A percentile compares a stretch with the other conserved stretches of the same genome.
phyloP scores from a whole-genome alignment of 2,888 invertebrate genomes.

The Prionchulus punctatus region DNA sequence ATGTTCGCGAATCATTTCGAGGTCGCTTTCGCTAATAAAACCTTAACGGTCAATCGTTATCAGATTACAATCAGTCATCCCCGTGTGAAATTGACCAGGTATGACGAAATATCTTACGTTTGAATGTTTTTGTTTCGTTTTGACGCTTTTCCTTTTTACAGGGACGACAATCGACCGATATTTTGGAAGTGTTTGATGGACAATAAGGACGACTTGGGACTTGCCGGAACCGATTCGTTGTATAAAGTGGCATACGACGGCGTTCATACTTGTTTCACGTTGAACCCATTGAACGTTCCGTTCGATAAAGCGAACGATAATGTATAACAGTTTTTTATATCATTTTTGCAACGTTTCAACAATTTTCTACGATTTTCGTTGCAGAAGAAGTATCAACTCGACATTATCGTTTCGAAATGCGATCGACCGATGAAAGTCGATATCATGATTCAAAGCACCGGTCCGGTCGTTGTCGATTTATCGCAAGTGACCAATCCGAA shows the following conservation, averaged over 20 bases:
- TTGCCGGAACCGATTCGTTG: neutral
- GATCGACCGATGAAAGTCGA: neutral
- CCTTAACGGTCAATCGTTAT: neutral
- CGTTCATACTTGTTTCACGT: neutral
- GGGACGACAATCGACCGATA: conserved; percentile 1
- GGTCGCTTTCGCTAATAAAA: neutral
- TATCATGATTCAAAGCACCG: conserved; percentile 18
- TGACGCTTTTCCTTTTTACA: neutral
- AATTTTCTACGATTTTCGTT: too few species aligned
- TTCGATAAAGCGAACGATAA: neutral
- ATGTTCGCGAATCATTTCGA: neutral
- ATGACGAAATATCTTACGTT: neutral
- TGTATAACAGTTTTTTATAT: too few species aligned
- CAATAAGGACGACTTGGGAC: neutral
- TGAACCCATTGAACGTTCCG: neutral
- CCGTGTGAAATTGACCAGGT: neutral
- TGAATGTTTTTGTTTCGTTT: neutral
- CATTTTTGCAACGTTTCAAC: too few species aligned
- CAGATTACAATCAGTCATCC: neutral
- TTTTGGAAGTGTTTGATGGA: neutral
- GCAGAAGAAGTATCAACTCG: neutral
- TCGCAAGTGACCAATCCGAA: conserved; percentile 16
- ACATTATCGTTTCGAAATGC: neutral
- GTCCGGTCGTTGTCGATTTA: conserved; percentile 20
- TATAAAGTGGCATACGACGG: neutral